Base-by-base conservation (phyloP, 2,888 invertebrate genomes). In the Dasysyrphus tricinctus region DNA sequence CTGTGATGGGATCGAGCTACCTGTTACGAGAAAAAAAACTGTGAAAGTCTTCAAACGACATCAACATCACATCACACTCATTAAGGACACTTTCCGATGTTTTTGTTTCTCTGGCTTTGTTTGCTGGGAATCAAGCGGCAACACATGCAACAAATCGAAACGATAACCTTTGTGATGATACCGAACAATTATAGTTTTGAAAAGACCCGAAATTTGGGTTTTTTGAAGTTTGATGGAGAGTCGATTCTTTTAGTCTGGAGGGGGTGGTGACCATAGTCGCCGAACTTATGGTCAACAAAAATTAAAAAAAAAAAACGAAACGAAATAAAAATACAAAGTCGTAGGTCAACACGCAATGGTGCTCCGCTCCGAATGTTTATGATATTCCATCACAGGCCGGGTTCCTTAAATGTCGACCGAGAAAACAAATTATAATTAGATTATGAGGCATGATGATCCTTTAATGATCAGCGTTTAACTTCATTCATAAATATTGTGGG, bases 401-500 rank as follows among this genome's bases (percentile, higher is more conserved):
- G 76, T 80, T 80, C 80, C 80, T 77, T 80, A 85, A 85, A 85
- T 80, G 80, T 85, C 57, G 81, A 78, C 81, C 77, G 81, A 32
- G 11, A 81, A 88, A 89, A 89, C 89, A 90, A 91, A 92, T 92
- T 92, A 92, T 92, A 92, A 92, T 92, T 91, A 91, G 91, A 92
- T 92, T 92, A 92, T 91, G 91, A 89, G 83, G 90, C 90, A 91
- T 91, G 92, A 91, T 91, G 91, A 91, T 91, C 91, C 91, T 92
- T 91, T 92, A 92, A 92, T 92, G 91, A 92, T 90, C 90, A 90
- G 88, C 92, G 91, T 91, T 92, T 92, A 92, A 87, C 88, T 89
- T 88, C 88, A 88, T 89, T 89, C 88, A 88, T 87, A 88, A 88
- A 73, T 29, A 84, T 81, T 81, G 81, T 82, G 83, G 70, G 77